Percentiles rank a stretch among this genome's conserved stretches.
phyloP scores from a whole-genome alignment of 2,113 vertebrate species.

The Stigmatopora nigra region DNA sequence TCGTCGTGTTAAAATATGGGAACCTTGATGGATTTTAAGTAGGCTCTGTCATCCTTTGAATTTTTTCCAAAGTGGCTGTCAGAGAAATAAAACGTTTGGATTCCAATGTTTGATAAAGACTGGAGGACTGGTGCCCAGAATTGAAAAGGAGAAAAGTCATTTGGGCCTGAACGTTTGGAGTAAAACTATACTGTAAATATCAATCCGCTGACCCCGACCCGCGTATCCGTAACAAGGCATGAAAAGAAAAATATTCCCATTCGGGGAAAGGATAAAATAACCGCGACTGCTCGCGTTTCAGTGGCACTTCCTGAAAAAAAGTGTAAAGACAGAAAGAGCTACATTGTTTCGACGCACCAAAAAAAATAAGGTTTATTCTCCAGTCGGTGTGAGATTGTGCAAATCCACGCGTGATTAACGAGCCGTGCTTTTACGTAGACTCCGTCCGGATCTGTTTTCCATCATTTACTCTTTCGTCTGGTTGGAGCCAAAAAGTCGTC shows the following conservation, averaged over 20 bases:
- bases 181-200: constrained; percentile 1
- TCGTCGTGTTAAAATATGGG: too few relatives aligned
- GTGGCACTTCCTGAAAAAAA: background rate
- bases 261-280: constrained; percentile 22
- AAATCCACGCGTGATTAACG: constrained; percentile 49
- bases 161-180: background rate
- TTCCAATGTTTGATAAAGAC: background rate
- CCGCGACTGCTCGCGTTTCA: constrained; percentile 15
- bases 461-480: constrained; percentile 27
- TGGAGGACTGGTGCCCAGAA: background rate
- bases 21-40: too few relatives aligned
- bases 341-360: constrained; percentile 23
- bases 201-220: constrained; percentile 11
- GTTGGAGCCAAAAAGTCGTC: constrained; percentile 29
- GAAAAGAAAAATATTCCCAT: constrained; percentile 8
- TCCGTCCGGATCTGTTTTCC: constrained; percentile 30
- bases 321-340: constrained; percentile 16
- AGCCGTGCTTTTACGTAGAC: constrained; percentile 27
- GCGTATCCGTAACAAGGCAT: background rate
- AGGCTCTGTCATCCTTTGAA: too few relatives aligned
- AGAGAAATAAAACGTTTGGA: background rate
- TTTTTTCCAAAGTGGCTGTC: too few relatives aligned
- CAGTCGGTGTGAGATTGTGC: constrained; percentile 43
- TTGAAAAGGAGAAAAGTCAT: too few relatives aligned
- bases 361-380: constrained; percentile 21